A percentile compares a stretch with the other conserved stretches of the same genome.
Conservation (phyloP, 2,888 invertebrate genomes). For the Lasioglossum villosulum region DNA sequence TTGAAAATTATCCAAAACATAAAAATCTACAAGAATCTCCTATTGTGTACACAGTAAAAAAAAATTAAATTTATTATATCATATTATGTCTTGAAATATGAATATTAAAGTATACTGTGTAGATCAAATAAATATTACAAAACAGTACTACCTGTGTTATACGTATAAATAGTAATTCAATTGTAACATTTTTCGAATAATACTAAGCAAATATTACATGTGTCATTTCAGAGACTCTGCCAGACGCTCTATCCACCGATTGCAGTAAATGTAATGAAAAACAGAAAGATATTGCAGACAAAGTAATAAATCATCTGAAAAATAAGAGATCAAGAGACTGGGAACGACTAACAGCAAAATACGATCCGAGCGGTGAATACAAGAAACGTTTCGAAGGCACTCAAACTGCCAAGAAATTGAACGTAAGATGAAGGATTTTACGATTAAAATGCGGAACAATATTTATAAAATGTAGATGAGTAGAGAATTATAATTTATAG, state of each 20-base stretch:
- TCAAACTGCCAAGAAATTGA: conserved; percentile 41
- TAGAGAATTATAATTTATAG: neutral
- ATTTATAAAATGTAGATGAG: neutral
- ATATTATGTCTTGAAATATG: neutral
- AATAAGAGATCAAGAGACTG: conserved; percentile 88
- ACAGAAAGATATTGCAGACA: conserved; percentile 89
- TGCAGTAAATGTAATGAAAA: conserved; percentile 88
- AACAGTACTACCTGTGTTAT: neutral
- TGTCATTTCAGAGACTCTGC: conserved; percentile 87
- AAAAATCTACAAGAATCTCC: neutral
- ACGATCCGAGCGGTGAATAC: conserved; percentile 90
- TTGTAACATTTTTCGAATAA: neutral
- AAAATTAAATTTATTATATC: neutral
- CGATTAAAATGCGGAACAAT: neutral
- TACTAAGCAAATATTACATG: conserved; percentile 20
- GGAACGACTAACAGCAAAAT: conserved; percentile 88
- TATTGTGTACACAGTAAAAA: too few species aligned
- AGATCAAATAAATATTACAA: neutral
- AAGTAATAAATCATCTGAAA: conserved; percentile 88
- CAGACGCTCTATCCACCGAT: conserved; percentile 89
- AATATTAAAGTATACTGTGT: neutral
- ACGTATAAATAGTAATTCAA: neutral
- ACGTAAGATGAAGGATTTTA: neutral
- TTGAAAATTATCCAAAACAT: neutral
- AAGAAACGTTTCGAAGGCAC: conserved; percentile 85